These are phyloP conservation scores for Brachyhypopomus gauderio DNA, from an alignment of 2,113 vertebrate genomes.

Conservation along the genomic window DNA sequence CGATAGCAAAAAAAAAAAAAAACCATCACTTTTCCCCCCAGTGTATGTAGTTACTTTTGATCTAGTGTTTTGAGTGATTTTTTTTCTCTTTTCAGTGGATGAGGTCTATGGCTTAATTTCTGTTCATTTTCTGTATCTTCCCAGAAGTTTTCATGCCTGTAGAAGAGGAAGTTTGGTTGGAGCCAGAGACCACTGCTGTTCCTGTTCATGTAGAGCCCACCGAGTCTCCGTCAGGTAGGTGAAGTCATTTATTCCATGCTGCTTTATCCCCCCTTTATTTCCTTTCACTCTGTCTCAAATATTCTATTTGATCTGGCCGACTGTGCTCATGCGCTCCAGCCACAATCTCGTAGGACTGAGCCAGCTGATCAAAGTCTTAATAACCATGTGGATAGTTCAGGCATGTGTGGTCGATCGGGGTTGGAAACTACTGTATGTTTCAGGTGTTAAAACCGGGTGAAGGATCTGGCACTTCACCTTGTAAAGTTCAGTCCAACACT, in stretches of 20 bases:
- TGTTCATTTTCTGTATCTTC: neutral
- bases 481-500: no score
- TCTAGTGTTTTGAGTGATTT: neutral
- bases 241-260: neutral
- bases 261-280: neutral
- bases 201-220: constrained; percentile 35
- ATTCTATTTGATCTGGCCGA: no score
- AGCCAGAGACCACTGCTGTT: constrained; percentile 16
- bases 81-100: neutral
- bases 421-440: no score
- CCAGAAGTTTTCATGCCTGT: constrained; percentile 53
- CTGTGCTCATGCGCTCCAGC: no score
- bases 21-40: neutral
- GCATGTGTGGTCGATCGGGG: no score
- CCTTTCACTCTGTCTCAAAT: neutral
- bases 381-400: no score
- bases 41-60: neutral
- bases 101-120: neutral
- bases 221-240: constrained; percentile 52
- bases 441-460: no score
- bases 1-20: no score
- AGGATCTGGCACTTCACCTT: no score
- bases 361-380: no score
- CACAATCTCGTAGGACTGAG: no score
- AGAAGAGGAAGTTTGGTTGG: constrained; percentile 34